These are phyloP conservation scores for Chiloscyllium punctatum DNA, from an alignment of 2,797 vertebrate genomes.

Conservation along the genomic window DNA sequence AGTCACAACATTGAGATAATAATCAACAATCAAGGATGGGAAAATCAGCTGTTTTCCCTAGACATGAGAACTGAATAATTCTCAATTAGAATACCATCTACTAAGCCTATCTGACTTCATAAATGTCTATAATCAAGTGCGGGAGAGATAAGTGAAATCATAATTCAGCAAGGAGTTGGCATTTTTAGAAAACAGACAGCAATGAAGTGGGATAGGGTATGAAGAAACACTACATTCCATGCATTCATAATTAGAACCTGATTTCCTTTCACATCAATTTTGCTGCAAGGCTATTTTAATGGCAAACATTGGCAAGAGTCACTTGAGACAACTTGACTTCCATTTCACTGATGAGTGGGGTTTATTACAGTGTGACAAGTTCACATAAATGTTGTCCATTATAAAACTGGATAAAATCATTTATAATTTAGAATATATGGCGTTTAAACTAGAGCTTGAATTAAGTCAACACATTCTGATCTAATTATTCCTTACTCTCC, in stretches of 20 bases:
- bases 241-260: background rate
- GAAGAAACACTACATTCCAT: background rate
- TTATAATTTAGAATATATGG: background rate
- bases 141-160: background rate
- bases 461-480: background rate
- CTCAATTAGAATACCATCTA: background rate
- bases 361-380: background rate
- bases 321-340: background rate
- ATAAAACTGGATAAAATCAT: background rate
- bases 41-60: background rate
- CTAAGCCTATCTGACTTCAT: background rate
- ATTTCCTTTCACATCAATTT: background rate
- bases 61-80: background rate
- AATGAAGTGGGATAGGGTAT: background rate
- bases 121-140: background rate
- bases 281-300: background rate
- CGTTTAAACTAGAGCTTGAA: background rate
- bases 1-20: no score
- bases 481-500: background rate
- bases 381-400: background rate
- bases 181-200: background rate
- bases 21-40: no score
- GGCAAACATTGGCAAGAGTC: background rate
- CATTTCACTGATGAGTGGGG: background rate
- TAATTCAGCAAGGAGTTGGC: background rate